Evolutionary conservation across 1,140 invertebrate genomes (phyloP).

Genomic region (Papilio glaucus): DNA sequence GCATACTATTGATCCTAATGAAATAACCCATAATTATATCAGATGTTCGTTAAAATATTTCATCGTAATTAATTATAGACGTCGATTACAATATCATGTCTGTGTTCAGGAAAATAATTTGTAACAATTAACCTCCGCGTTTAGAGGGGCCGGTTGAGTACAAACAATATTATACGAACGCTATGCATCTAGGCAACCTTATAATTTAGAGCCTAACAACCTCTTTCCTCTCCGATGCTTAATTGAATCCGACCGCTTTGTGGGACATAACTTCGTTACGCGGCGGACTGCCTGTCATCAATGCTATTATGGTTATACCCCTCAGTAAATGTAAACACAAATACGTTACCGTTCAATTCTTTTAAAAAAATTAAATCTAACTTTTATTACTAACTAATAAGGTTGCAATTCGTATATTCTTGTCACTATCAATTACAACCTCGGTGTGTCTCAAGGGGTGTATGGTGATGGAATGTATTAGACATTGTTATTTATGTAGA

Average conservation of each 20-base stretch:
- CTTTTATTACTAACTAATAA: slow-evolving; percentile 10
- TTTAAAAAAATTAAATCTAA: background rate
- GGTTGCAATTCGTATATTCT: slow-evolving; percentile 11
- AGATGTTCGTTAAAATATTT: slow-evolving; percentile 1
- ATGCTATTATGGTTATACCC: slow-evolving; percentile 55
- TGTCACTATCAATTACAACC: slow-evolving; percentile 7
- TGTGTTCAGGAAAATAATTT: slow-evolving; percentile 28
- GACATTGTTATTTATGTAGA: slow-evolving; percentile 50
- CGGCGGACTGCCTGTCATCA: slow-evolving; percentile 56
- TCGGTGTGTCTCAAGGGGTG: slow-evolving; percentile 42
- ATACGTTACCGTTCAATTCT: slow-evolving; percentile 2
- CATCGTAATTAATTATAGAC: slow-evolving; percentile 12
- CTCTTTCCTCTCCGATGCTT: slow-evolving; percentile 58
- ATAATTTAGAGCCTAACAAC: slow-evolving; percentile 71
- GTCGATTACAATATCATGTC: slow-evolving; percentile 7
- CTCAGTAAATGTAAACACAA: slow-evolving; percentile 39
- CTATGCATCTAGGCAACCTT: slow-evolving; percentile 47
- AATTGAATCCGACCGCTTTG: slow-evolving; percentile 68
- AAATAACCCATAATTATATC: background rate
- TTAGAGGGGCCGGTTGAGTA: slow-evolving; percentile 58
- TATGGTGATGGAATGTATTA: slow-evolving; percentile 44
- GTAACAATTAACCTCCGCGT: slow-evolving; percentile 32
- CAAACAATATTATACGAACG: slow-evolving; percentile 65
- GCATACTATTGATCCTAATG: background rate
- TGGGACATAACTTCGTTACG: slow-evolving; percentile 64